Evolutionary conservation across 2,797 vertebrate genomes (phyloP), one percentile per base, ranked within the genome.

Genomic region (Pangasius djambal): DNA sequence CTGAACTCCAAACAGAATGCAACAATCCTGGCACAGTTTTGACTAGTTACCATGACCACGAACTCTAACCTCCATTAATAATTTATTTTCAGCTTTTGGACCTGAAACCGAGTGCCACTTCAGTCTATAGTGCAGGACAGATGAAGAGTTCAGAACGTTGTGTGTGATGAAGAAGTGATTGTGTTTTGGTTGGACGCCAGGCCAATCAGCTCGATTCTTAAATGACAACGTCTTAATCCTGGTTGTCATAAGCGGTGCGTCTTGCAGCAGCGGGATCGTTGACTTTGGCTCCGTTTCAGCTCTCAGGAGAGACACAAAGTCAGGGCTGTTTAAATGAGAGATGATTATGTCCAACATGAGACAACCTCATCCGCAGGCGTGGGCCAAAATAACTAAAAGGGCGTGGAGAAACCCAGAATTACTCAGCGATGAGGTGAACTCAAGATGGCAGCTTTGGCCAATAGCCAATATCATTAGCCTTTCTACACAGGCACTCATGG

Each of bases 201-300:
- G 57, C 72, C 61, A 55, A 85, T 89, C 88, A 83, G 82, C 90
- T 86, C 89, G 72, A 88, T 67, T 75, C 86, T 85, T 81, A 89
- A 90, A 87, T 44, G 69, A 91, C 89, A 82, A 87, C 85, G 59
- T 89, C 91, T 89, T 90, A 90, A 92, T 93, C 91, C 74, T 16
- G 16, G 12, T 77, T 88, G 87, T 88, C 87, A 67, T 87, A 87
- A 89, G 70, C 52, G 31, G 74, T 69, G 87, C 70, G 69, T 89
- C 57, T 86, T 34, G 22, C 79, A 44, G 77, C 65, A 61, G 72
- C 82, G 6, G 78, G 59, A 83, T 44, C 37, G 72, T 90, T 87
- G 70, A 70, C 72, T 88, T 70, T 93, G 91, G 88, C 88, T 61
- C 69, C 4, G 28, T 15, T 87, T 86, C 88, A 89, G 85, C 70